phyloP scores from a whole-genome alignment of 2,888 invertebrate species.

The Clitarchus hookeri region DNA sequence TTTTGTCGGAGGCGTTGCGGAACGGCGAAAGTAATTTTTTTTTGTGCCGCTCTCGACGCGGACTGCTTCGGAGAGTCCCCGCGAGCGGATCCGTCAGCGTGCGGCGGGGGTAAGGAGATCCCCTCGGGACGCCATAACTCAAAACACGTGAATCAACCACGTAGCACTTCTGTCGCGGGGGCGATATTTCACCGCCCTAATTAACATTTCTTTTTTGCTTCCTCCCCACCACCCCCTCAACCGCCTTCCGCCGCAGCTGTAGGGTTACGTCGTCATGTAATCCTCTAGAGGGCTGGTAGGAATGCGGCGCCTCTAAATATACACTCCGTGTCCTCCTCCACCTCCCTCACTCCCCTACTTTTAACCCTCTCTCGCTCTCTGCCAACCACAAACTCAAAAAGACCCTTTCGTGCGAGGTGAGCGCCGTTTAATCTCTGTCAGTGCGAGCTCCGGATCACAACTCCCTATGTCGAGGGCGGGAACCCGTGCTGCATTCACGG shows the following conservation, averaged over 20 bases:
- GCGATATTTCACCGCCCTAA: constrained; percentile 5
- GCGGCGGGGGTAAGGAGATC: not conserved
- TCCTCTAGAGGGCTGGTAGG: constrained; percentile 8
- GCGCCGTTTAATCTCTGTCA: constrained; percentile 14
- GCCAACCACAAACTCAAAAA: not conserved
- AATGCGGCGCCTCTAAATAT: not conserved
- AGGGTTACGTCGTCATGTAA: constrained; percentile 14
- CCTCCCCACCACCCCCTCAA: not conserved
- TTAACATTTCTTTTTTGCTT: constrained; percentile 9
- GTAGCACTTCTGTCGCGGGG: constrained; percentile 9
- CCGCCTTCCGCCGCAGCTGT: not conserved
- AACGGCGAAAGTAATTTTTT: no score
- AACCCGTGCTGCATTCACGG: no score
- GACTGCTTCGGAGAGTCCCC: not conserved
- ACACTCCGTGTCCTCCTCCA: not conserved
- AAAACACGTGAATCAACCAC: constrained; percentile 9
- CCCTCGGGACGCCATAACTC: constrained; percentile 8
- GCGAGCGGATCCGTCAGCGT: not conserved
- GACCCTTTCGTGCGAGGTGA: constrained; percentile 1
- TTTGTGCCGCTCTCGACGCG: not conserved
- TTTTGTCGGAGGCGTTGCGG: no score
- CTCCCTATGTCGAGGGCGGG: not conserved
- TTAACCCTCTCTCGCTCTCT: not conserved
- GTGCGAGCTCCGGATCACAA: not conserved
- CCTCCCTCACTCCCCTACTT: not conserved